Evolutionary conservation across 2,113 vertebrate genomes (phyloP).

Genomic region (Lepus timidus): DNA sequence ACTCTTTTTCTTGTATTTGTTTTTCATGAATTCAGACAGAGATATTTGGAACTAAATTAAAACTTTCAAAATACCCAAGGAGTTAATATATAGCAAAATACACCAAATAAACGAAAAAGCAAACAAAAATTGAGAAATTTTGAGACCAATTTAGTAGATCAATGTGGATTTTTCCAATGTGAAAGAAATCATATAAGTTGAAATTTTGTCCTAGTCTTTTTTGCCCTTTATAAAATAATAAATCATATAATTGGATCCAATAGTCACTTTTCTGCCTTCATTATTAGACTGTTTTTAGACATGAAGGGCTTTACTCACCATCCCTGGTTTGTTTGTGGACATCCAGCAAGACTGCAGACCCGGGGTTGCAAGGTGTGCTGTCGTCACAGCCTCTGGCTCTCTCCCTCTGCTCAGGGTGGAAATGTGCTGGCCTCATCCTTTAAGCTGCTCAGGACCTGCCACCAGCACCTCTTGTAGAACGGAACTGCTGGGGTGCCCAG

Average conservation of each 20-base stretch:
- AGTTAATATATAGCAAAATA: not conserved
- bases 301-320: not conserved
- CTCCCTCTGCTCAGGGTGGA: not conserved
- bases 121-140: not conserved
- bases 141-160: not conserved
- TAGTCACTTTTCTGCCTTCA: fast-evolving
- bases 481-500: fast-evolving
- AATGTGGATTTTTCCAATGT: not conserved
- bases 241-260: not conserved
- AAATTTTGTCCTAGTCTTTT: not conserved
- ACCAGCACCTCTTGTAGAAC: not conserved
- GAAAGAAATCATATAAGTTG: not conserved
- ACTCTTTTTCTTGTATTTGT: not conserved
- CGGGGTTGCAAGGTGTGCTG: fast-evolving
- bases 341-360: not conserved
- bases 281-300: not conserved
- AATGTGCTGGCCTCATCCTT: no score
- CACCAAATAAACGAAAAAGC: not conserved
- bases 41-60: not conserved
- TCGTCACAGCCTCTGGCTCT: fast-evolving
- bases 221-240: not conserved
- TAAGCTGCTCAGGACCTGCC: not conserved
- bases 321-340: not conserved
- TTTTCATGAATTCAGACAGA: conserved; percentile 32
- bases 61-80: not conserved